Conservation (phyloP, 2,888 invertebrate species). For the Phorcus lineatus region DNA sequence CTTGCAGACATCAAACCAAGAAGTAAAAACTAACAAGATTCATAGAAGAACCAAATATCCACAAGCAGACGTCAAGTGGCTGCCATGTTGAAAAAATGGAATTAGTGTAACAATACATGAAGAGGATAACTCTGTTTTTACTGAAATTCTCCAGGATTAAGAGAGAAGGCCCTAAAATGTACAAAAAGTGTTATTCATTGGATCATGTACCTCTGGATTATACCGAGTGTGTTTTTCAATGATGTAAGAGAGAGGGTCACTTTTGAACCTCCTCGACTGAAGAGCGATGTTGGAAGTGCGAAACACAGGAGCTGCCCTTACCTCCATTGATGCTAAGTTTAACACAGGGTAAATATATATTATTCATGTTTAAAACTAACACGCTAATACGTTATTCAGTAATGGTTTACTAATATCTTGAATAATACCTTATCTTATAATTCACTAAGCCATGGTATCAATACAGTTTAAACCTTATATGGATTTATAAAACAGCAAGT, state of each 20-base stretch:
- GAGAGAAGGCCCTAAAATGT: not conserved
- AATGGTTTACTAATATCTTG: too few species aligned
- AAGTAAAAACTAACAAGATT: not conserved
- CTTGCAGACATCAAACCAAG: not conserved
- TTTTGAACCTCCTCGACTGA: not conserved
- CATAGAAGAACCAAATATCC: not conserved
- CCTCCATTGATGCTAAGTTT: conserved; percentile 3
- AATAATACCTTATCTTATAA: too few species aligned
- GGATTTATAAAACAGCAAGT: too few species aligned
- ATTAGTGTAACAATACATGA: not conserved
- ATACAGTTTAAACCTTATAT: too few species aligned
- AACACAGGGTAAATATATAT: conserved; percentile 9
- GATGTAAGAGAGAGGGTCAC: not conserved
- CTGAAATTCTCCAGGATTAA: not conserved
- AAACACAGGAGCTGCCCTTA: not conserved
- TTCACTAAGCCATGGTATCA: too few species aligned
- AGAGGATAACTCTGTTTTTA: not conserved
- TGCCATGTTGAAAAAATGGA: conserved; percentile 3
- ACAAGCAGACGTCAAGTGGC: conserved; percentile 12
- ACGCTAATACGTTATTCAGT: too few species aligned
- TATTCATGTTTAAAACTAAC: too few species aligned
- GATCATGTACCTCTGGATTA: not conserved
- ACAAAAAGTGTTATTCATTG: not conserved
- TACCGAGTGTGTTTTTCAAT: not conserved
- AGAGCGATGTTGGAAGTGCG: conserved; percentile 9